Percentiles rank a stretch among this genome's conserved stretches.
Conservation (phyloP, 2,888 invertebrate species). For the Diadegma fenestrale region DNA sequence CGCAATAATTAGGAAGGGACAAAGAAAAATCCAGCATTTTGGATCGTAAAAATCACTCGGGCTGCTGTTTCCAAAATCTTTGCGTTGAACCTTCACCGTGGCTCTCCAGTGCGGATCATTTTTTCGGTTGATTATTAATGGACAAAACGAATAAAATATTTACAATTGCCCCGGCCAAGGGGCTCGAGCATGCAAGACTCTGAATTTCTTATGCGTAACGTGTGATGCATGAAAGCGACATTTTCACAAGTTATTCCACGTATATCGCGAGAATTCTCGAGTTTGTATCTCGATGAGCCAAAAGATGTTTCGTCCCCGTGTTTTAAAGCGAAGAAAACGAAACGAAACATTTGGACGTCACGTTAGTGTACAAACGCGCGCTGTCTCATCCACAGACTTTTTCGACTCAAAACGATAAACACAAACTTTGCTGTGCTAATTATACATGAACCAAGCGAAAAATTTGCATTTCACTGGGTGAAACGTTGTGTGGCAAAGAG, state of each 20-base stretch:
- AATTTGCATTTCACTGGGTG: constrained; percentile 44
- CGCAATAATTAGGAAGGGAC: background rate
- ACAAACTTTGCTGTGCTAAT: constrained; percentile 47
- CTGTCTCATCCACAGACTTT: constrained; percentile 21
- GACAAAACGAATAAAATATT: background rate
- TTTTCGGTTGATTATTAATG: background rate
- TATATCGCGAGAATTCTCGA: constrained; percentile 35
- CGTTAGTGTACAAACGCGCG: background rate
- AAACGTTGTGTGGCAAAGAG: constrained; percentile 2
- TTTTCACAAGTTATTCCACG: constrained; percentile 33
- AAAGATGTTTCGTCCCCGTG: background rate
- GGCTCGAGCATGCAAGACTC: background rate
- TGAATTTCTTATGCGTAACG: background rate
- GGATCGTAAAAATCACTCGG: background rate
- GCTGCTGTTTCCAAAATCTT: too few species aligned
- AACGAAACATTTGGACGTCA: constrained; percentile 18
- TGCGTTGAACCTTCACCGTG: too few species aligned
- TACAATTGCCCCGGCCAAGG: background rate
- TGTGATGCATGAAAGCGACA: constrained; percentile 29
- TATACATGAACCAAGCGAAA: constrained; percentile 39
- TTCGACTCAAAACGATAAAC: constrained; percentile 51
- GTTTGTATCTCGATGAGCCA: constrained; percentile 48
- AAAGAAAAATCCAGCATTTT: background rate
- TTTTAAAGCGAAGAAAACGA: constrained; percentile 42
- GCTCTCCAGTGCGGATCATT: too few species aligned